These are phyloP conservation scores for Geotrypetes seraphini DNA, from an alignment of 2,797 vertebrate genomes.

Conservation along the genomic window DNA sequence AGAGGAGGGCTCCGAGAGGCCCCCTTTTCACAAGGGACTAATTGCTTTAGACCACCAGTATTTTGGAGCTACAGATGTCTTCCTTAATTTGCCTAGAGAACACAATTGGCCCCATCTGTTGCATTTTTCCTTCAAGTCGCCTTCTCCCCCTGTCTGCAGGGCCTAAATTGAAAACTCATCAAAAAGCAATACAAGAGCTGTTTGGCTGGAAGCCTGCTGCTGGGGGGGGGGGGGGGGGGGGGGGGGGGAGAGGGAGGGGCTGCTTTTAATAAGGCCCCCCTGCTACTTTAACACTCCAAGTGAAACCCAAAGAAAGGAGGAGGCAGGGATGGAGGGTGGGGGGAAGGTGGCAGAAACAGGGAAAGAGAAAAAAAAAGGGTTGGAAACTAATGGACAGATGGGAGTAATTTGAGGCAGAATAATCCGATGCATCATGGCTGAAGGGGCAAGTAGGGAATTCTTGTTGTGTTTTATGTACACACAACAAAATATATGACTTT, in stretches of 20 bases:
- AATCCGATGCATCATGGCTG: constrained; percentile 68
- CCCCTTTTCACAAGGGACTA: constrained; percentile 78
- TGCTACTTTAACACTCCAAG: constrained; percentile 70
- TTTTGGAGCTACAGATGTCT: constrained; percentile 94
- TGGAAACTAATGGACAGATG: constrained; percentile 84
- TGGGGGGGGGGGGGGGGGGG: no score
- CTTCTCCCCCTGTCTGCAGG: constrained; percentile 75
- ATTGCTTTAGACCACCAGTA: constrained; percentile 87
- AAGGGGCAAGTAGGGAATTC: constrained; percentile 46
- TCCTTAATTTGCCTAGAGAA: constrained; percentile 90
- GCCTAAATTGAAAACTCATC: constrained; percentile 97
- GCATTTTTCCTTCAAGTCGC: constrained; percentile 76
- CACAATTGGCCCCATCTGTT: constrained; percentile 98
- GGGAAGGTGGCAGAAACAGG: constrained; percentile 28
- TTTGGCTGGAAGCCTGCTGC: constrained; percentile 83
- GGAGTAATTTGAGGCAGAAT: constrained; percentile 76
- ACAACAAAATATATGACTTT: constrained; percentile 58
- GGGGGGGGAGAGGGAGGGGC: constrained; percentile 40
- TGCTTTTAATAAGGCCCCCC: constrained; percentile 74
- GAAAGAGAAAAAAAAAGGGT: constrained; percentile 45
- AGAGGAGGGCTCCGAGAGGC: constrained; percentile 64
- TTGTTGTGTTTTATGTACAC: constrained; percentile 41
- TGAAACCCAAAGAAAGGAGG: constrained; percentile 53
- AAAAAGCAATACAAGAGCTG: constrained; percentile 98
- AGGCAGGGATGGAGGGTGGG: constrained; percentile 46